Evolutionary conservation across 2,888 invertebrate species (phyloP).

Genomic region (Helleia helle): DNA sequence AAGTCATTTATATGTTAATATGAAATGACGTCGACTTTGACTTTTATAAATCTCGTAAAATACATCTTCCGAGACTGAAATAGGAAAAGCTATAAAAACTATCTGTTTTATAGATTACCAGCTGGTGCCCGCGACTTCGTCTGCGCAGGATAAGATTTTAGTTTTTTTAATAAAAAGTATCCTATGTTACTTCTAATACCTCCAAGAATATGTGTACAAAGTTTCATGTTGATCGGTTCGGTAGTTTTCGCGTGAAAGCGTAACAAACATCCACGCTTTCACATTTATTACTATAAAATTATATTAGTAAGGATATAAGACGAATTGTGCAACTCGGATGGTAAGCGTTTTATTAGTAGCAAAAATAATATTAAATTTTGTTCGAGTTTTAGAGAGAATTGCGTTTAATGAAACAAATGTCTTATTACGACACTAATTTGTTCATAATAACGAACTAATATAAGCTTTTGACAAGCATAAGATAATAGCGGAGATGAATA

Average conservation of each 20-base stretch:
- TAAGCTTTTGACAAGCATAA: slow-evolving; percentile 15
- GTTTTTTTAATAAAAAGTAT: no score
- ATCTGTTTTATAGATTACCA: not conserved
- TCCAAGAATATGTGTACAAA: no score
- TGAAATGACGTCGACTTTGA: slow-evolving; percentile 5
- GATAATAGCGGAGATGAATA: slow-evolving; percentile 48
- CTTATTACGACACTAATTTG: no score
- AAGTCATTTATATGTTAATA: slow-evolving; percentile 4
- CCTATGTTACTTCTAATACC: no score
- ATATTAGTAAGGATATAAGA: no score
- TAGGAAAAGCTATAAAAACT: slow-evolving; percentile 3
- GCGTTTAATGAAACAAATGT: slow-evolving; percentile 1
- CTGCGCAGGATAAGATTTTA: no score
- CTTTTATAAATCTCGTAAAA: slow-evolving; percentile 5
- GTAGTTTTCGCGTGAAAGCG: no score
- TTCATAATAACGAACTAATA: no score
- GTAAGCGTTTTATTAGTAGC: slow-evolving; percentile 2
- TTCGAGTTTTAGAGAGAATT: not conserved
- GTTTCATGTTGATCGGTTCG: no score
- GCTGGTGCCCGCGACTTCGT: no score
- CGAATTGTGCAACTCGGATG: not conserved
- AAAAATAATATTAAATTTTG: slow-evolving; percentile 6
- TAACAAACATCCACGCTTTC: no score
- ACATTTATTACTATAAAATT: no score
- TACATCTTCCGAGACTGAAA: slow-evolving; percentile 8